These are phyloP conservation scores for Ectemnius cavifrons DNA, from an alignment of 2,888 invertebrate genomes.

Conservation along the genomic window DNA sequence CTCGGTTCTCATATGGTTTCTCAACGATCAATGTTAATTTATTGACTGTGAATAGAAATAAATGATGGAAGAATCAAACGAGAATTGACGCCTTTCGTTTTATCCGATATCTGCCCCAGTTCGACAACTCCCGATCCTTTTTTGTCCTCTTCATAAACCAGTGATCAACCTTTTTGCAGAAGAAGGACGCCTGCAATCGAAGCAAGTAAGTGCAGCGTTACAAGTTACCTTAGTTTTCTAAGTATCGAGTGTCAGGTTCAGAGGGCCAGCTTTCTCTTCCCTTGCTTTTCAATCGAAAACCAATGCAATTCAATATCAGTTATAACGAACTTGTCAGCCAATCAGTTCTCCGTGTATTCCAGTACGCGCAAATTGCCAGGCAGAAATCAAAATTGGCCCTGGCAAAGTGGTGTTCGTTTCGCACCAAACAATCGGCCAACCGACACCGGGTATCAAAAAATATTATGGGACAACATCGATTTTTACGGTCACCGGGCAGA, in stretches of 20 bases:
- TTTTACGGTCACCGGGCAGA: neutral
- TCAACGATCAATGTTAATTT: slow-evolving; percentile 72
- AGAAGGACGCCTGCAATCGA: too few species aligned
- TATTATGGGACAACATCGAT: neutral
- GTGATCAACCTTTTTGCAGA: too few species aligned
- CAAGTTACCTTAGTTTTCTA: too few species aligned
- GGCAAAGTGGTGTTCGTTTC: neutral
- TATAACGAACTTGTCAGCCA: neutral
- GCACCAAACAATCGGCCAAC: neutral
- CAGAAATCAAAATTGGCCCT: neutral
- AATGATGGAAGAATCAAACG: slow-evolving; percentile 63
- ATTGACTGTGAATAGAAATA: slow-evolving; percentile 76
- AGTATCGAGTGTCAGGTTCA: neutral
- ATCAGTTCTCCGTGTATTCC: neutral
- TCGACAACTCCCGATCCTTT: too few species aligned
- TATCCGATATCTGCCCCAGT: too few species aligned
- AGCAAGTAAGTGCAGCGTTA: too few species aligned
- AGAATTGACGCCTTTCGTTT: neutral
- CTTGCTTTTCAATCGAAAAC: slow-evolving; percentile 5
- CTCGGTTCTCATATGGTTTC: slow-evolving; percentile 66
- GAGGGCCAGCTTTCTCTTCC: slow-evolving; percentile 8
- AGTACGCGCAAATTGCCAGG: neutral
- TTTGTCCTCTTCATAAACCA: too few species aligned
- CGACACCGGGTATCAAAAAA: neutral
- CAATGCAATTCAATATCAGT: slow-evolving; percentile 4